These are phyloP conservation scores for Cylloceria caligata DNA, from an alignment of 2,888 invertebrate species.

Conservation along the genomic window DNA sequence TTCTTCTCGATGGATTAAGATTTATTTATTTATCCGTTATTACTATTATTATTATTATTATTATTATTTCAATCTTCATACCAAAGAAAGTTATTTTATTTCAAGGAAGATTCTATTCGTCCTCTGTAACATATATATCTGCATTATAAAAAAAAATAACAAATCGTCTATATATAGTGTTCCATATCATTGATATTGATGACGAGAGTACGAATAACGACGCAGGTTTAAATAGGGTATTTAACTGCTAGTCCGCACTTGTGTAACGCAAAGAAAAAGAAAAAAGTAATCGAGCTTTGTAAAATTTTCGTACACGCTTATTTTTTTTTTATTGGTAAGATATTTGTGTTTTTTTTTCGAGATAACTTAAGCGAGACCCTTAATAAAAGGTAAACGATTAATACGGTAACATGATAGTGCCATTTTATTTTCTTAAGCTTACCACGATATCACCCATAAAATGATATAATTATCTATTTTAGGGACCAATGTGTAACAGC, in stretches of 20 bases:
- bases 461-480: slow-evolving; percentile 66
- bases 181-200: slow-evolving; percentile 44
- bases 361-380: slow-evolving; percentile 14
- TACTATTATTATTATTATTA: slow-evolving; percentile 48
- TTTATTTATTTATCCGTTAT: slow-evolving; percentile 57
- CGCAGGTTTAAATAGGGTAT: slow-evolving; percentile 54
- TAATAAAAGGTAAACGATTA: slow-evolving; percentile 6
- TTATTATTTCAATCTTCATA: slow-evolving; percentile 64
- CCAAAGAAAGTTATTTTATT: slow-evolving; percentile 52
- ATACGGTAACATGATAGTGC: slow-evolving; percentile 67
- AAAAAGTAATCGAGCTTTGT: slow-evolving; percentile 1
- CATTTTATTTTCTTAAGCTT: slow-evolving; percentile 71
- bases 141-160: slow-evolving; percentile 11
- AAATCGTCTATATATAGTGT: slow-evolving; percentile 28
- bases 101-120: slow-evolving; percentile 34
- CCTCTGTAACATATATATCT: slow-evolving; percentile 39
- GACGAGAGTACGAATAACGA: slow-evolving; percentile 31
- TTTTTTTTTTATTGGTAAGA: slow-evolving; percentile 25
- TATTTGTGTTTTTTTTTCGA: not conserved
- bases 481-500: slow-evolving; percentile 70
- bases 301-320: not conserved
- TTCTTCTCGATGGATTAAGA: slow-evolving; percentile 51
- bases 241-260: slow-evolving; percentile 59
- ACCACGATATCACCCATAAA: slow-evolving; percentile 39
- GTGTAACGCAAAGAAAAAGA: slow-evolving; percentile 30